Conservation (phyloP, 2,797 vertebrate genomes). For the Limosa lapponica region DNA sequence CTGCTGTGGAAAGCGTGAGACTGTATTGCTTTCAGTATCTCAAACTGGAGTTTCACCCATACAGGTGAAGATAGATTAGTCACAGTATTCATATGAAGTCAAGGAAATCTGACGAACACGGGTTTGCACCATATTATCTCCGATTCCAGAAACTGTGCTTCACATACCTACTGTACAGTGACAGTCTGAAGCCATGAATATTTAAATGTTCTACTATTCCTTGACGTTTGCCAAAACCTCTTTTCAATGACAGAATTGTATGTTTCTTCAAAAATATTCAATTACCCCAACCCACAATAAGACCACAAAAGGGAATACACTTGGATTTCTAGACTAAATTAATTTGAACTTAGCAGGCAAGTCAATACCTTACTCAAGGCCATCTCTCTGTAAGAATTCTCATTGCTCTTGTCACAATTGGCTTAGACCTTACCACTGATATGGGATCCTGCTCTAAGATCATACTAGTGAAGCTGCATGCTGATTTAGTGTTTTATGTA, state of each 20-base stretch:
- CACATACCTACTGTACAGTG: too few species aligned
- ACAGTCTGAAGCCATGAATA: background rate
- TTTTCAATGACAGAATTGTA: background rate
- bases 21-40: rapidly evolving
- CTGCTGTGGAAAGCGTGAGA: background rate
- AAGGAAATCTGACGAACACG: rapidly evolving
- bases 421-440: background rate
- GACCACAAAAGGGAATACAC: background rate
- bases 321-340: background rate
- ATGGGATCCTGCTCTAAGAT: background rate
- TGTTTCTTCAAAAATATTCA: background rate
- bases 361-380: background rate
- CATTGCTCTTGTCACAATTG: background rate
- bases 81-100: background rate
- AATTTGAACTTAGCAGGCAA: background rate
- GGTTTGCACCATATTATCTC: rapidly evolving
- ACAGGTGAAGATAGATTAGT: background rate
- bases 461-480: background rate
- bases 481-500: background rate
- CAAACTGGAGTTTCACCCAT: background rate
- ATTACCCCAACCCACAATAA: background rate
- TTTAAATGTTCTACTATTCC: background rate
- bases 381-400: background rate
- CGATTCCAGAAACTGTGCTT: background rate
- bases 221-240: background rate